Conservation (phyloP, 2,113 vertebrate genomes). For the Cyrtonyx montezumae region DNA sequence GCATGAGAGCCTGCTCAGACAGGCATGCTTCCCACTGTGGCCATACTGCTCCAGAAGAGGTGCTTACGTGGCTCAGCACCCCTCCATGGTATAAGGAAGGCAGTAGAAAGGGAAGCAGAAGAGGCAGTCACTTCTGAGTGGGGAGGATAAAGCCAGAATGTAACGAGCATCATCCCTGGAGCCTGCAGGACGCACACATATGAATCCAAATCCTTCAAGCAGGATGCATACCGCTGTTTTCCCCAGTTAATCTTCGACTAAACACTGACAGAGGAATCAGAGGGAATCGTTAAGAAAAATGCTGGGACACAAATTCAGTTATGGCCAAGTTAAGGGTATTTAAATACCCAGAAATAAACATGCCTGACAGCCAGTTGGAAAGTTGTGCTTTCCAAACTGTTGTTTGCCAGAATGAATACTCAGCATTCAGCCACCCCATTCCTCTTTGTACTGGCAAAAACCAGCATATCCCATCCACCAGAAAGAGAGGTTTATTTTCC, state of each 20-base stretch:
- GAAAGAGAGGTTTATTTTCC: background rate
- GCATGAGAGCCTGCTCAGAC: background rate
- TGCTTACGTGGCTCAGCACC: background rate
- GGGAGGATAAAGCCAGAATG: background rate
- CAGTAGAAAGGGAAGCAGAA: background rate
- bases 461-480: background rate
- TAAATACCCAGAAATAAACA: slow-evolving; percentile 6
- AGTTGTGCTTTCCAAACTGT: accelerated
- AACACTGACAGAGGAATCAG: slow-evolving; percentile 5
- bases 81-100: background rate
- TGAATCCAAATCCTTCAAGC: background rate
- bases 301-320: slow-evolving; percentile 20
- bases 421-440: background rate
- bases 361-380: background rate
- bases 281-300: slow-evolving; percentile 52
- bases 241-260: slow-evolving; percentile 36
- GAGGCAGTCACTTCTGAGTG: background rate
- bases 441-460: background rate
- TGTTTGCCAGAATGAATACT: background rate
- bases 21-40: accelerated
- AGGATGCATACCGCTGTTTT: background rate
- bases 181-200: background rate
- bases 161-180: background rate
- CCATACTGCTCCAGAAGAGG: background rate
- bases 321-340: background rate